These are phyloP conservation scores for Muricea muricata DNA, from an alignment of 92 coral and sea anemone genomes.

Conservation along the genomic window DNA sequence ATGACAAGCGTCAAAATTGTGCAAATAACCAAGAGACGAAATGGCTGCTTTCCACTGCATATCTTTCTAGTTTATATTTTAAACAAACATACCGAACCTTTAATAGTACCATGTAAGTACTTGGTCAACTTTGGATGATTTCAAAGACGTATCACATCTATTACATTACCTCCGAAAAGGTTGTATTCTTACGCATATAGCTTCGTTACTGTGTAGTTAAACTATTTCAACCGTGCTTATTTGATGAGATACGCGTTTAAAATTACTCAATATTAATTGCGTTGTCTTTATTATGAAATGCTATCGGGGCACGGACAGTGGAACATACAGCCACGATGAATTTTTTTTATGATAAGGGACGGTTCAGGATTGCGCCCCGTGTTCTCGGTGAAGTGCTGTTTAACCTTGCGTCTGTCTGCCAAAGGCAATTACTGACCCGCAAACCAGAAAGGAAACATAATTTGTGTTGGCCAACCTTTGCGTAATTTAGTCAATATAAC, in stretches of 20 bases:
- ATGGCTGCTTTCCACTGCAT: conserved; percentile 38
- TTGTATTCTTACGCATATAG: background rate
- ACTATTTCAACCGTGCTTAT: background rate
- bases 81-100: conserved; percentile 31
- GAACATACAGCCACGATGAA: background rate
- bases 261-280: background rate
- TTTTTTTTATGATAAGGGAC: background rate
- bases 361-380: background rate
- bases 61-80: conserved; percentile 27
- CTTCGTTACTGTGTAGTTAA: background rate
- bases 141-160: background rate
- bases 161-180: background rate
- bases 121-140: background rate
- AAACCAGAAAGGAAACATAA: conserved; percentile 30
- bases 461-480: conserved; percentile 19
- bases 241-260: conserved; percentile 19
- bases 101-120: background rate
- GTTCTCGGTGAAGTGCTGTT: conserved; percentile 19
- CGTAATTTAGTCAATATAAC: conserved; percentile 20
- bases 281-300: background rate
- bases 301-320: background rate
- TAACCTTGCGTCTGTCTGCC: conserved; percentile 34
- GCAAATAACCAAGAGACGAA: conserved; percentile 43
- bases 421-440: conserved; percentile 33
- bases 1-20: conserved; percentile 45